These are phyloP conservation scores for Drosophila parvula DNA, from an alignment of 1,140 invertebrate species.

Conservation along the genomic window DNA sequence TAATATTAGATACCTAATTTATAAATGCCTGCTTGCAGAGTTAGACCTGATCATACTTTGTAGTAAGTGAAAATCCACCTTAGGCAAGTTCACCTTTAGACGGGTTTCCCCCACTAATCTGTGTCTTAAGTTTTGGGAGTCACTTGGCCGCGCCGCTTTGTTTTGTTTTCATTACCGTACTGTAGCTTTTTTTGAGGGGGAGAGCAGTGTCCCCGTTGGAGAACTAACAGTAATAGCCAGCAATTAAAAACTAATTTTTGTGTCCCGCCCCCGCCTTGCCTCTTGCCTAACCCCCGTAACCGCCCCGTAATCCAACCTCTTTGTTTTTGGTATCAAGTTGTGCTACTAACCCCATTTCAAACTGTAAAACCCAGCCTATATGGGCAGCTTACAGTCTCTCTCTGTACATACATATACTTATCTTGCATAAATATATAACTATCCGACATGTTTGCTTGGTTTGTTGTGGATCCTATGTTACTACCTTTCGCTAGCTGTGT, in stretches of 20 bases:
- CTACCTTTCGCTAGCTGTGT: slow-evolving; percentile 55
- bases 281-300: slow-evolving; percentile 11
- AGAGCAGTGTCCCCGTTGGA: slow-evolving; percentile 26
- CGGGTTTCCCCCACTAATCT: slow-evolving; percentile 12
- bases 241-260: slow-evolving; percentile 55
- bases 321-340: slow-evolving; percentile 53
- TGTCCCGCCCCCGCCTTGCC: slow-evolving; percentile 36
- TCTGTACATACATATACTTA: slow-evolving; percentile 42
- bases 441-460: slow-evolving; percentile 53
- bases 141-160: slow-evolving; percentile 35
- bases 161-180: slow-evolving; percentile 42
- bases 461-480: slow-evolving; percentile 46
- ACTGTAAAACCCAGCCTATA: slow-evolving; percentile 30
- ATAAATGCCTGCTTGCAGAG: neutral
- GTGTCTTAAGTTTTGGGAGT: slow-evolving; percentile 37
- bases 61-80: neutral
- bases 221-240: slow-evolving; percentile 42
- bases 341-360: slow-evolving; percentile 54
- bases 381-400: slow-evolving; percentile 15
- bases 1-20: neutral
- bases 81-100: slow-evolving; percentile 5
- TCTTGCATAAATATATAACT: slow-evolving; percentile 37
- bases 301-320: slow-evolving; percentile 6
- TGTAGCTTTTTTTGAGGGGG: slow-evolving; percentile 33
- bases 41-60: neutral